phyloP scores from a whole-genome alignment of 2,797 vertebrate species.

The Sebastes matsubarae region DNA sequence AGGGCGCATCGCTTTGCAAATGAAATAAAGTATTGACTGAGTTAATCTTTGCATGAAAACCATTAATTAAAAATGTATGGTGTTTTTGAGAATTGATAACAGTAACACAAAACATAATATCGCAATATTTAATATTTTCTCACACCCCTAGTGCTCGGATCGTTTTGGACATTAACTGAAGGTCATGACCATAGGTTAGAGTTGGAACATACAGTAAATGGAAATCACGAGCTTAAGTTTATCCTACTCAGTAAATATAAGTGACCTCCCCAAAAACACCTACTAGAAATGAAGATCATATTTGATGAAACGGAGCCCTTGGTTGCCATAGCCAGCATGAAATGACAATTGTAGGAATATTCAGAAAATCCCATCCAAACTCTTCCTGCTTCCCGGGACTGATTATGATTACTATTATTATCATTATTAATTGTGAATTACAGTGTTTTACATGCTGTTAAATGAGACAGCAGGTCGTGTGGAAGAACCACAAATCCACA shows the following conservation, averaged over 20 bases:
- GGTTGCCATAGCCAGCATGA: not conserved
- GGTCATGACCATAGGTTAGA: not conserved
- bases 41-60: too few species aligned
- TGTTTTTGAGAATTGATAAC: too few species aligned
- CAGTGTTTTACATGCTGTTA: conserved; percentile 24
- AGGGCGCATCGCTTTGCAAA: too few species aligned
- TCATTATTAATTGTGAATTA: conserved; percentile 41
- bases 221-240: not conserved
- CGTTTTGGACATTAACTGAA: not conserved
- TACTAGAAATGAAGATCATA: not conserved
- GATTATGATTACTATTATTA: conserved; percentile 57
- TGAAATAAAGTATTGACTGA: too few species aligned
- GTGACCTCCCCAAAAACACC: not conserved
- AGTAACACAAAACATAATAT: too few species aligned
- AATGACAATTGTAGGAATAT: not conserved
- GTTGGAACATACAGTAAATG: not conserved
- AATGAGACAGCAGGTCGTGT: conserved; percentile 33
- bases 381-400: conserved; percentile 17
- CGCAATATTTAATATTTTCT: not conserved
- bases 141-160: not conserved
- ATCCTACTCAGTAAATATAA: not conserved
- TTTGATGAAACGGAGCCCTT: not conserved
- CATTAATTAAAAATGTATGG: too few species aligned
- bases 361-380: not conserved
- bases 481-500: conserved; percentile 40